phyloP scores from a whole-genome alignment of 2,888 invertebrate species.

The Ormyrus rosae region DNA sequence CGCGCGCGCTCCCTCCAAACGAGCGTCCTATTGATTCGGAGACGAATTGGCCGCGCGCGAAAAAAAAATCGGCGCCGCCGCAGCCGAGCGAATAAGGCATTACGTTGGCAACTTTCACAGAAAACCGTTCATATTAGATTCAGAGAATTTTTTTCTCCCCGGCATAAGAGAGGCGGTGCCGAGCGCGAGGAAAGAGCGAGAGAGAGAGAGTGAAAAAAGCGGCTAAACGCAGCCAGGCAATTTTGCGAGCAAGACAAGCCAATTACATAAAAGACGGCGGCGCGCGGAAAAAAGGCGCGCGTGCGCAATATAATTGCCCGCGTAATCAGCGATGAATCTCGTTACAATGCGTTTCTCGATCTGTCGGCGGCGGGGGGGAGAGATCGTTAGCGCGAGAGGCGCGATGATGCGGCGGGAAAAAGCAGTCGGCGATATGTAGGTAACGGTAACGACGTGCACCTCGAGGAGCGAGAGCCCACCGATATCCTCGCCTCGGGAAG shows the following conservation, averaged over 20 bases:
- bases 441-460: neutral
- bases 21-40: too few species aligned
- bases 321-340: constrained; percentile 3
- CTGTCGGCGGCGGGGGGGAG: too few species aligned
- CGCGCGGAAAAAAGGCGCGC: constrained; percentile 4
- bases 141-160: constrained; percentile 8
- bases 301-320: constrained; percentile 18
- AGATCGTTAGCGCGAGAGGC: too few species aligned
- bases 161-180: neutral
- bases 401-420: too few species aligned
- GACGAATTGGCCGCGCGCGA: neutral
- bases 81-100: neutral
- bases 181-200: neutral
- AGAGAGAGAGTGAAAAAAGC: neutral
- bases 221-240: constrained; percentile 4
- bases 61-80: neutral
- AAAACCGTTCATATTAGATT: neutral
- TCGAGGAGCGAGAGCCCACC: constrained; percentile 9
- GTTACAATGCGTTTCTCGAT: neutral
- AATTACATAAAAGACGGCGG: constrained; percentile 26
- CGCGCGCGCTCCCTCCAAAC: too few species aligned
- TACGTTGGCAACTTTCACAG: constrained; percentile 25
- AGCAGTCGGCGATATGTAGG: too few species aligned
- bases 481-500: neutral
- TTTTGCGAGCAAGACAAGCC: neutral